A percentile compares a stretch with the other conserved stretches of the same genome.
phyloP scores from a whole-genome alignment of 2,888 invertebrate species.

The Lysandra bellargus region DNA sequence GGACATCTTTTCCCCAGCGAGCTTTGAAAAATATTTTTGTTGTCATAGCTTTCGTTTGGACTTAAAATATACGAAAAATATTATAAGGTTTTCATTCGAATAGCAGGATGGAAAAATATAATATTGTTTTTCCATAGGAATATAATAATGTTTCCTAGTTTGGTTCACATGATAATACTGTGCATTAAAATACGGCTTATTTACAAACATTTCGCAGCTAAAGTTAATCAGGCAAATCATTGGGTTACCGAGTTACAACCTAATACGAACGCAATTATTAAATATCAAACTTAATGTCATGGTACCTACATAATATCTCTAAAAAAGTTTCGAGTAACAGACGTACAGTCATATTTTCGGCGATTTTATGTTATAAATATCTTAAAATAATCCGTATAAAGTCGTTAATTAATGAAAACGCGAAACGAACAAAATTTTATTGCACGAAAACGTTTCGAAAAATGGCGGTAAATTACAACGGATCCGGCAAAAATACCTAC shows the following conservation, averaged over 20 bases:
- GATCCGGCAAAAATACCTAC: constrained; percentile 16
- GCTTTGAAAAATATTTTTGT: constrained; percentile 77
- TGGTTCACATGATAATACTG: background rate
- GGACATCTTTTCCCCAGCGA: constrained; percentile 75
- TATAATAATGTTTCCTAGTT: background rate
- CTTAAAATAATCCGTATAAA: constrained; percentile 20
- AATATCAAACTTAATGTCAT: background rate
- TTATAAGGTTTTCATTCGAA: background rate
- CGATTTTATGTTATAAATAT: constrained; percentile 24
- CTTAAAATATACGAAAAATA: constrained; percentile 25
- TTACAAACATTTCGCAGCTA: background rate
- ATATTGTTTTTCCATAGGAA: background rate
- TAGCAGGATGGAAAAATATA: background rate
- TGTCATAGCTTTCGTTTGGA: constrained; percentile 60
- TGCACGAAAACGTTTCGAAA: constrained; percentile 33
- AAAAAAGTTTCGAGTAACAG: constrained; percentile 16
- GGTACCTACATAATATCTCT: background rate
- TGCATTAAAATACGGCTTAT: background rate
- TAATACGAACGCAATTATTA: background rate
- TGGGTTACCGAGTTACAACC: background rate
- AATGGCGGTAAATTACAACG: constrained; percentile 33
- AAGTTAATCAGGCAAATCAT: background rate
- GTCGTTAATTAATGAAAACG: constrained; percentile 26
- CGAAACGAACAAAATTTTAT: constrained; percentile 19
- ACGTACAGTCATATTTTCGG: background rate